phyloP scores from a whole-genome alignment of 1,140 invertebrate genomes.

The Linepithema humile region DNA sequence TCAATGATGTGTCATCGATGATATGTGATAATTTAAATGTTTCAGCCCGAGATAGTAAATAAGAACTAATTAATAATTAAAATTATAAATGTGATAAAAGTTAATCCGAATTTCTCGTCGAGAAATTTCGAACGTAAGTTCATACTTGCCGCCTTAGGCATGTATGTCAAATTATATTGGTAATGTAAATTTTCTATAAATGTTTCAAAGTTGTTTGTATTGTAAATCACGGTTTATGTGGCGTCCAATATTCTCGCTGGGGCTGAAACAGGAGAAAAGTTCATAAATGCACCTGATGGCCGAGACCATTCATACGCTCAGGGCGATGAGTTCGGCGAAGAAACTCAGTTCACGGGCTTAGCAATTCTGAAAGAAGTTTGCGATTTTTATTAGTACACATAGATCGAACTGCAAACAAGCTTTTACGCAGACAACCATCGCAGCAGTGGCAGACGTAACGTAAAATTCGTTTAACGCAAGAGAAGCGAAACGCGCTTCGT shows the following conservation, averaged over 20 bases:
- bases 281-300: background rate
- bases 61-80: background rate
- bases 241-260: background rate
- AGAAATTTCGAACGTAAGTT: background rate
- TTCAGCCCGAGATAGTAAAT: background rate
- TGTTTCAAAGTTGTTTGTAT: background rate
- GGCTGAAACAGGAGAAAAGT: background rate
- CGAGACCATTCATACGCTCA: background rate
- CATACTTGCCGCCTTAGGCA: background rate
- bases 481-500: background rate
- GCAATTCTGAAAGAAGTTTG: background rate
- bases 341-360: background rate
- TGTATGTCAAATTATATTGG: background rate
- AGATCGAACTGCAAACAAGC: background rate
- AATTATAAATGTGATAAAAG: background rate
- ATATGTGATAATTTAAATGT: conserved; percentile 1
- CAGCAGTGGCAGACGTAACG: background rate
- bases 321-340: background rate
- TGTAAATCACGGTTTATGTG: background rate
- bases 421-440: background rate
- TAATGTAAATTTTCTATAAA: conserved; percentile 14
- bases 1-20: background rate
- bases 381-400: background rate
- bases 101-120: background rate
- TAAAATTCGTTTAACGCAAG: background rate